Percentiles rank a stretch among this genome's conserved stretches.
Conservation (phyloP, 2,113 vertebrate genomes). For the Turnix velox region DNA sequence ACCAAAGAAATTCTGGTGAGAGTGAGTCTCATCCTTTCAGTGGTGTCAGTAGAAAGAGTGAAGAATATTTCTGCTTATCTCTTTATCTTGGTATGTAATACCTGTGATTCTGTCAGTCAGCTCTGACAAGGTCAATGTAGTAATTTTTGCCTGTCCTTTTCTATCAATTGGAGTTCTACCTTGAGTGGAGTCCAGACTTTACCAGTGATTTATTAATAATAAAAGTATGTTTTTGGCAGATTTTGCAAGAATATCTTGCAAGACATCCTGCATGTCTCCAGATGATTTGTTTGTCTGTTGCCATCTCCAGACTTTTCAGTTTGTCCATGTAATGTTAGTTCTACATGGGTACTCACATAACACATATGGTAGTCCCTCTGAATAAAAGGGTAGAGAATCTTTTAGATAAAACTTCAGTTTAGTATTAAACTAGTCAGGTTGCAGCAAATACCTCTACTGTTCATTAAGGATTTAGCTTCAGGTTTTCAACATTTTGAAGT, state of each 20-base stretch:
- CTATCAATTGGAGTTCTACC: neutral
- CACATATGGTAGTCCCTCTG: neutral
- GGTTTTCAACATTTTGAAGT: neutral
- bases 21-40: neutral
- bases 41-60: neutral
- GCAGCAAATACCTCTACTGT: neutral
- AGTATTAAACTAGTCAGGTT: neutral
- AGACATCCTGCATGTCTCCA: neutral
- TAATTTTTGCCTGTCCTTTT: neutral
- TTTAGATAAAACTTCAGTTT: neutral
- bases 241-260: neutral
- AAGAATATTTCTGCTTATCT: neutral
- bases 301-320: neutral
- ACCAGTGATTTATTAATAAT: neutral
- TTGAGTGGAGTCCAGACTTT: neutral
- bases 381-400: neutral
- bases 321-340: neutral
- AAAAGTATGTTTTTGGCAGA: neutral
- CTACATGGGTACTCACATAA: neutral
- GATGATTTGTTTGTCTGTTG: neutral
- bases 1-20: neutral
- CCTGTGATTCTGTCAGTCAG: neutral
- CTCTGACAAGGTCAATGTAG: neutral
- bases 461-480: neutral
- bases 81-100: neutral